Evolutionary conservation across 2,888 invertebrate genomes (phyloP).

Genomic region (Nemotelus pantherinus): DNA sequence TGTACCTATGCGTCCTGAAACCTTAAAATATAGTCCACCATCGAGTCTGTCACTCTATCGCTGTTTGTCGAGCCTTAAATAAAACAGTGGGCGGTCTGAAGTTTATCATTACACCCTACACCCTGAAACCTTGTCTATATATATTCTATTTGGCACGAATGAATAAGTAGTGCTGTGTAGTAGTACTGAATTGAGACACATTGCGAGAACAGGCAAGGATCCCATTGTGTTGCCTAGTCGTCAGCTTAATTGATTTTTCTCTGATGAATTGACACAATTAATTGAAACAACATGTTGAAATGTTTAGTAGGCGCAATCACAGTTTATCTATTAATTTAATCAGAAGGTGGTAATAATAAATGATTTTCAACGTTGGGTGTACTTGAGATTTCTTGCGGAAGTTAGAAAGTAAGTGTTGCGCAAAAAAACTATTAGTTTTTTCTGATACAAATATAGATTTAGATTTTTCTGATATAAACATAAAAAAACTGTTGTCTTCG

Average conservation of each 20-base stretch:
- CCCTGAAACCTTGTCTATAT: background rate
- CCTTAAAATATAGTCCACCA: too few relatives aligned
- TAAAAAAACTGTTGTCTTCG: too few relatives aligned
- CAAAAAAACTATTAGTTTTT: too few relatives aligned
- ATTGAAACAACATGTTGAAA: conserved; percentile 19
- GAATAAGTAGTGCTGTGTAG: too few relatives aligned
- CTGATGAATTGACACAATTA: conserved; percentile 41
- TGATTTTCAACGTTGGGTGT: background rate
- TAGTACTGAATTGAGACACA: too few relatives aligned
- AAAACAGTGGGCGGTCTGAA: background rate
- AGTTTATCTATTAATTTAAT: background rate
- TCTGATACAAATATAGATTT: too few relatives aligned
- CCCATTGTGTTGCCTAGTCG: conserved; percentile 9
- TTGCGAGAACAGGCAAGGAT: background rate
- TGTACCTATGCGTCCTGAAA: too few relatives aligned
- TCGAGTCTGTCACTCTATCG: too few relatives aligned
- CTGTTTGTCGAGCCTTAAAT: background rate
- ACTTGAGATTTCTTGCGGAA: too few relatives aligned
- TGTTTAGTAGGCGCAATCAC: conserved; percentile 24
- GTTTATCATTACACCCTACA: background rate
- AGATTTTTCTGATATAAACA: too few relatives aligned
- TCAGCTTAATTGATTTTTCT: conserved; percentile 41
- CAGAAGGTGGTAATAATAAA: background rate
- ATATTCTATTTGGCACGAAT: too few relatives aligned
- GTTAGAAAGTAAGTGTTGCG: too few relatives aligned